Evolutionary conservation across 2,797 vertebrate genomes (phyloP), one percentile per base, ranked within the genome.

Genomic region (Yasuhikotakia modesta): DNA sequence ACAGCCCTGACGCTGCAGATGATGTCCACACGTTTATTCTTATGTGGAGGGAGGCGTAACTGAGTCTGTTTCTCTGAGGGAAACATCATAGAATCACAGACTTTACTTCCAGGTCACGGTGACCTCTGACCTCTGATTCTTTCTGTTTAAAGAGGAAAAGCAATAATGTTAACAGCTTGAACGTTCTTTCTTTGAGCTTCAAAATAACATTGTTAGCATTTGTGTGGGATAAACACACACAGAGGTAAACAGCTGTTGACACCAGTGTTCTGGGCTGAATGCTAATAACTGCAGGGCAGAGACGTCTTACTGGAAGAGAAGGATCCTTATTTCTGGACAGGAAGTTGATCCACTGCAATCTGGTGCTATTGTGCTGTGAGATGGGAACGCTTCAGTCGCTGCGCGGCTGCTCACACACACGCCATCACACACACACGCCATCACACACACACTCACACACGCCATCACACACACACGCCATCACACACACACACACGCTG

Each of bases 61-160:
- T 48, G 77, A 64, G 52, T 39, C 16, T 77, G 48, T 63, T 60
- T 82, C 80, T 76, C 55, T 65, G 82, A 52, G 64, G 45, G 76
- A 77, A 61, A 70, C 66, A 58, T 73, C 73, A 73, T 77, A 22
- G 63, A 81, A 89, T 86, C 84, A 82, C 82, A 83, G 81, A 82
- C 82, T 81, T 91, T 90, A 86, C 85, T 87, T 90, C 81, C 85
- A 87, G 87, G 86, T 89, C 87, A 87, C 67, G 86, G 82, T 88
- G 84, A 68, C 70, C 43, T 58, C 85, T 86, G 86, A 91, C 86
- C 86, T 88, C 82, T 88, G 81, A 77, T 76, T 70, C 72, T 76
- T 81, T 83, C 80, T 73, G 81, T n/a, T n/a, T n/a, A n/a, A 81
- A 82, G 73, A 66, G 24, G 52, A 27, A 64, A 53, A 27, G 64